Conservation (phyloP, 2,797 vertebrate genomes). For the Melanotaenia pygmaea region DNA sequence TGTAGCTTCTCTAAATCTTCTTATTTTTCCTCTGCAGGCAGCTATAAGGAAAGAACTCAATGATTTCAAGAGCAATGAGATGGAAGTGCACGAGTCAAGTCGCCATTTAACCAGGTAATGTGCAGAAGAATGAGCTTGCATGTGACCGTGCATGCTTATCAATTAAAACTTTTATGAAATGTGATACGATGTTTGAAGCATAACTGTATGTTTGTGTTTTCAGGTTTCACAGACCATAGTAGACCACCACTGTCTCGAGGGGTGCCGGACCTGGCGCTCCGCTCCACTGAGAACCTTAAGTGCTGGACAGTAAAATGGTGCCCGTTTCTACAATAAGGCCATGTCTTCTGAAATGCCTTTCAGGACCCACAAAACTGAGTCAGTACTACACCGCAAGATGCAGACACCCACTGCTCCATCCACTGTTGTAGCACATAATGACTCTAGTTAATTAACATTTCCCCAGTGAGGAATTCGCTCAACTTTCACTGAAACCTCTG, state of each 20-base stretch:
- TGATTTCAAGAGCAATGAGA: conserved; percentile 99
- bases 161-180: conserved; percentile 23
- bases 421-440: conserved; percentile 73
- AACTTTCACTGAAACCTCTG: conserved; percentile 44
- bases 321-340: conserved; percentile 89
- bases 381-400: conserved; percentile 63
- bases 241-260: conserved; percentile 88
- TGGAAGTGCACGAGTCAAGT: conserved; percentile 99
- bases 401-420: conserved; percentile 64
- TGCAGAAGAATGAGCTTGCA: neutral
- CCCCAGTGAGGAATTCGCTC: conserved; percentile 57
- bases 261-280: conserved; percentile 74
- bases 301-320: conserved; percentile 93
- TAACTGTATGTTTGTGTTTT: conserved; percentile 35
- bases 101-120: conserved; percentile 98
- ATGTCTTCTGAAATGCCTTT: conserved; percentile 92
- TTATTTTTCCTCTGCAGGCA: conserved; percentile 85
- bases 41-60: conserved; percentile 99
- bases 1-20: conserved; percentile 54
- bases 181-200: conserved; percentile 17
- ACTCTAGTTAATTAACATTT: conserved; percentile 59
- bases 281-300: conserved; percentile 92
- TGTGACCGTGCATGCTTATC: neutral
- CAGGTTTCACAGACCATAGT: conserved; percentile 99
- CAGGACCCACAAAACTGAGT: conserved; percentile 75